Percentiles rank a stretch among this genome's conserved stretches.
Conservation (phyloP, 2,797 vertebrate genomes). For the Kryptopterus vitreolus region DNA sequence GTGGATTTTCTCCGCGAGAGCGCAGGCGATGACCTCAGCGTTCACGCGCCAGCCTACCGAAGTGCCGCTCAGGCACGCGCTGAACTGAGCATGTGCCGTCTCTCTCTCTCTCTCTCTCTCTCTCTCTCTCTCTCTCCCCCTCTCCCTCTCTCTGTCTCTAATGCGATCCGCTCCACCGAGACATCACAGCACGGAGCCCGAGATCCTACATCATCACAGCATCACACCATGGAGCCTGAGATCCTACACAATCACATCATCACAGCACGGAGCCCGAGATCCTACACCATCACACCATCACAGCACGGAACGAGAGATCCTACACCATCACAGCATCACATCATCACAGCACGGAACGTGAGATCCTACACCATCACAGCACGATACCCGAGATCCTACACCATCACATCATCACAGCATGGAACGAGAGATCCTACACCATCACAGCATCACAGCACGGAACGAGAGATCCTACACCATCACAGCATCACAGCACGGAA, state of each 20-base stretch:
- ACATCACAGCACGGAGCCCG: neutral
- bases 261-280: neutral
- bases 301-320: neutral
- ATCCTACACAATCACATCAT: neutral
- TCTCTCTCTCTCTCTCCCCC: too few relatives aligned
- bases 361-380: neutral
- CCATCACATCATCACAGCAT: neutral
- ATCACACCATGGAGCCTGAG: neutral
- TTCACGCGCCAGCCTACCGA: conserved; percentile 89
- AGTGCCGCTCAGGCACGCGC: conserved; percentile 79
- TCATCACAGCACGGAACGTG: neutral
- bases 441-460: neutral
- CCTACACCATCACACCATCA: too few relatives aligned
- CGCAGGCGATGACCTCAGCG: conserved; percentile 96
- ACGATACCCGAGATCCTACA: neutral
- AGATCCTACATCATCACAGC: too few relatives aligned
- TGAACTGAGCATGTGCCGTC: conserved; percentile 95
- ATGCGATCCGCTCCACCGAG: conserved; percentile 56
- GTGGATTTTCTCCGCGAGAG: conserved; percentile 81
- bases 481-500: neutral
- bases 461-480: too few relatives aligned
- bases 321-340: too few relatives aligned
- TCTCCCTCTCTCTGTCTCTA: conserved; percentile 20
- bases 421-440: too few relatives aligned
- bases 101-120: conserved; percentile 66